Conservation (phyloP, 2,797 vertebrate species). For the Simalia tracyae region DNA sequence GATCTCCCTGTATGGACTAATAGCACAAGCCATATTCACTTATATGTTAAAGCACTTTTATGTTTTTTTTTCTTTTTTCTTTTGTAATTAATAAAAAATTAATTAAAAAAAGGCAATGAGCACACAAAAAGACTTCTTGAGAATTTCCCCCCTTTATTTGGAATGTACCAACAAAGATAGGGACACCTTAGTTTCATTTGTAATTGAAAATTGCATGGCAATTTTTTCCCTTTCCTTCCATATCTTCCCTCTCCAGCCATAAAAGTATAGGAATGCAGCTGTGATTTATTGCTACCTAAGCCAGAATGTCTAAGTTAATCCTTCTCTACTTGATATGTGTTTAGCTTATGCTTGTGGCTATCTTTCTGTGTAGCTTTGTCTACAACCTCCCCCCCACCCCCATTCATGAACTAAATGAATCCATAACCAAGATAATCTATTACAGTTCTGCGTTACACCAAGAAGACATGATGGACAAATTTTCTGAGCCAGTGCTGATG, state of each 20-base stretch:
- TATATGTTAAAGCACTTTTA: too few relatives aligned
- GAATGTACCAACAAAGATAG: neutral
- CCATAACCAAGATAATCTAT: too few relatives aligned
- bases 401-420: neutral
- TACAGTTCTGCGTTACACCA: too few relatives aligned
- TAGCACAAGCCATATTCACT: too few relatives aligned
- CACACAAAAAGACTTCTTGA: neutral
- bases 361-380: neutral
- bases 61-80: too few relatives aligned
- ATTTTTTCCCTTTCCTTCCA: neutral
- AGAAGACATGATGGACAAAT: too few relatives aligned
- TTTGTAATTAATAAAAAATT: too few relatives aligned
- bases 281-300: neutral
- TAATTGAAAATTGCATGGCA: neutral
- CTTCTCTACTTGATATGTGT: neutral
- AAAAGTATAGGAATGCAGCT: neutral
- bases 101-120: neutral
- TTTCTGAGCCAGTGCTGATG: neutral
- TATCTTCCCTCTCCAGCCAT: neutral
- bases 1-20: too few relatives aligned
- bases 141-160: neutral
- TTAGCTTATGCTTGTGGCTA: neutral
- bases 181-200: neutral
- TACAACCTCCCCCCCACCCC: neutral
- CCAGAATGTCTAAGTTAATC: neutral